These are phyloP conservation scores for Cavia aperea DNA, from an alignment of 2,113 vertebrate genomes.

Conservation along the genomic window DNA sequence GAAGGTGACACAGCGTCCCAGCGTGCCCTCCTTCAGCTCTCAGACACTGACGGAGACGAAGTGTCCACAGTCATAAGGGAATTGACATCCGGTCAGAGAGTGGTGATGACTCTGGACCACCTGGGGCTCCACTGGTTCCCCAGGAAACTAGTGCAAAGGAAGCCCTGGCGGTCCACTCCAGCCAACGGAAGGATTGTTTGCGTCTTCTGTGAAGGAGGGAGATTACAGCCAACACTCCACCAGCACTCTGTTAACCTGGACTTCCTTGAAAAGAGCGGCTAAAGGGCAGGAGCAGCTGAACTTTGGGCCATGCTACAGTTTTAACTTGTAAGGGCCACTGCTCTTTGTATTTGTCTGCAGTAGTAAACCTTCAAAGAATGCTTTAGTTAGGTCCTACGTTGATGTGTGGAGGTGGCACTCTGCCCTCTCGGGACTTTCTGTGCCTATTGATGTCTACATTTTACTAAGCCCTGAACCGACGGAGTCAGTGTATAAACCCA, in stretches of 20 bases:
- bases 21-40: constrained; percentile 67
- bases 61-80: constrained; percentile 94
- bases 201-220: constrained; percentile 87
- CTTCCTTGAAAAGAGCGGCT: constrained; percentile 85
- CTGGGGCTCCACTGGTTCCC: constrained; percentile 74
- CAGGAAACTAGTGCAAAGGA: constrained; percentile 71
- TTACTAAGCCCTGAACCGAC: constrained; percentile 14
- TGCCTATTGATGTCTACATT: constrained; percentile 7
- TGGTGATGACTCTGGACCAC: constrained; percentile 93
- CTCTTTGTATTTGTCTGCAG: constrained; percentile 68
- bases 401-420: constrained; percentile 62
- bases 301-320: constrained; percentile 33
- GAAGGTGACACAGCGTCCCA: constrained; percentile 48
- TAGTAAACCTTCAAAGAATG: constrained; percentile 67
- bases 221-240: constrained; percentile 82
- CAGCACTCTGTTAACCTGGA: constrained; percentile 96
- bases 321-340: not conserved
- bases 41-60: constrained; percentile 90
- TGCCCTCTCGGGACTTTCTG: not conserved
- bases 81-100: constrained; percentile 92
- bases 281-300: constrained; percentile 76
- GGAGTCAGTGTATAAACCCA: constrained; percentile 52
- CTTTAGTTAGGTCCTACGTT: constrained; percentile 54
- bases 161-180: constrained; percentile 67
- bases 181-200: constrained; percentile 82